A percentile compares a stretch with the other conserved stretches of the same genome.
Conservation (phyloP, 2,888 invertebrate species). For the Yponomeuta evonymella region DNA sequence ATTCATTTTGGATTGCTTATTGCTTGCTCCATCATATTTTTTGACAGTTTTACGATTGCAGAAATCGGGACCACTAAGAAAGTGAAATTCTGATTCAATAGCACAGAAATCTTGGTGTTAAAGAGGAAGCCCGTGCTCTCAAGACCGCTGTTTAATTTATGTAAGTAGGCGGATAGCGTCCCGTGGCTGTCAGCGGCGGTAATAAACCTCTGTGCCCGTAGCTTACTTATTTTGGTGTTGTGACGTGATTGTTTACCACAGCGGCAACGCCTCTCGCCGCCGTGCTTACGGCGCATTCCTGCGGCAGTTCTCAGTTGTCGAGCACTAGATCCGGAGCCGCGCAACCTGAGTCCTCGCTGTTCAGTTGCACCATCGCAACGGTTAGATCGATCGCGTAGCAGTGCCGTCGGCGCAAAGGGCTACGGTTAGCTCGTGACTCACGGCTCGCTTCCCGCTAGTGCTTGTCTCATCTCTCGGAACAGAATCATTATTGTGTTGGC, state of each 20-base stretch:
- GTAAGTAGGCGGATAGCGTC: slow-evolving; percentile 36
- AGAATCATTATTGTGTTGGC: not conserved
- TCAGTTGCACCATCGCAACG: slow-evolving; percentile 27
- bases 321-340: no score
- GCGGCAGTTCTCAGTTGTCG: slow-evolving; percentile 59
- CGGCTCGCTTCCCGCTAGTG: slow-evolving; percentile 12
- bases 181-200: not conserved
- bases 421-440: not conserved
- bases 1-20: slow-evolving; percentile 1
- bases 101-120: slow-evolving; percentile 21
- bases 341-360: not conserved
- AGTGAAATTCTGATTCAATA: slow-evolving; percentile 38
- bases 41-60: slow-evolving; percentile 36
- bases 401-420: slow-evolving; percentile 18
- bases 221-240: slow-evolving; percentile 46
- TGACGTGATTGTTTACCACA: slow-evolving; percentile 76
- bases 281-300: slow-evolving; percentile 71
- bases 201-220: no score
- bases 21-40: slow-evolving; percentile 17
- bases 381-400: slow-evolving; percentile 36
- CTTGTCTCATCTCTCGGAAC: not conserved
- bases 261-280: slow-evolving; percentile 74
- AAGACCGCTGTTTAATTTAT: slow-evolving; percentile 28
- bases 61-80: slow-evolving; percentile 37
- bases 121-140: slow-evolving; percentile 15